Evolutionary conservation across 2,113 vertebrate species (phyloP).

Genomic region (Bambusicola thoracicus): DNA sequence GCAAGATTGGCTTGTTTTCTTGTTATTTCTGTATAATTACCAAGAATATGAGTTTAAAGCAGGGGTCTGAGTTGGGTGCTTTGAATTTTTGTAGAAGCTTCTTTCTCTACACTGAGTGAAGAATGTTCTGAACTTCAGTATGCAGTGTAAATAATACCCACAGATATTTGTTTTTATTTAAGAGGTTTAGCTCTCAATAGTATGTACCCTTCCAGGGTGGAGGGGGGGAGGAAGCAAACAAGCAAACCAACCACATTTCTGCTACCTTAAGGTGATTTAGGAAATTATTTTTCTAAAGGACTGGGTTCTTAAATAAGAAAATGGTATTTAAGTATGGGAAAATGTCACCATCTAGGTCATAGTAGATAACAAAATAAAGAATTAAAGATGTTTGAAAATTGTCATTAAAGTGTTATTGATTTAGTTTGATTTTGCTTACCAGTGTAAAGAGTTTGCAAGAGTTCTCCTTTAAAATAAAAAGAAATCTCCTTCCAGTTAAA

Average conservation of each 20-base stretch:
- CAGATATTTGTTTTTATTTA: background rate
- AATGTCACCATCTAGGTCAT: background rate
- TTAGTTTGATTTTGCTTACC: background rate
- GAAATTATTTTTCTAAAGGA: background rate
- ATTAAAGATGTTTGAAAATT: background rate
- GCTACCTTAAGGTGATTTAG: background rate
- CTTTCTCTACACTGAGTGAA: background rate
- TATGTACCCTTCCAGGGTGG: background rate
- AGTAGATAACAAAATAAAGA: background rate
- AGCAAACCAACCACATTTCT: background rate
- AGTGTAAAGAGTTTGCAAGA: background rate
- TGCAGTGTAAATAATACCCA: background rate
- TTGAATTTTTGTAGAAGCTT: background rate
- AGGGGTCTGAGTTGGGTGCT: background rate
- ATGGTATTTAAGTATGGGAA: background rate
- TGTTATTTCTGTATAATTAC: background rate
- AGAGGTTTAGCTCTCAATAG: background rate
- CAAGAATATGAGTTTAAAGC: background rate
- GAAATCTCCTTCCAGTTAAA: background rate
- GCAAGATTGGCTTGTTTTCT: background rate
- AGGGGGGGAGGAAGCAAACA: no score
- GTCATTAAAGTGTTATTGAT: background rate
- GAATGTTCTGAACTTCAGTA: background rate
- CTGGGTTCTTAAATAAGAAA: background rate
- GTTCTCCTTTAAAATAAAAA: background rate